A percentile compares a stretch with the other conserved stretches of the same genome.
Evolutionary conservation across 2,797 vertebrate genomes (phyloP).

Genomic region (Poecilia wingei): DNA sequence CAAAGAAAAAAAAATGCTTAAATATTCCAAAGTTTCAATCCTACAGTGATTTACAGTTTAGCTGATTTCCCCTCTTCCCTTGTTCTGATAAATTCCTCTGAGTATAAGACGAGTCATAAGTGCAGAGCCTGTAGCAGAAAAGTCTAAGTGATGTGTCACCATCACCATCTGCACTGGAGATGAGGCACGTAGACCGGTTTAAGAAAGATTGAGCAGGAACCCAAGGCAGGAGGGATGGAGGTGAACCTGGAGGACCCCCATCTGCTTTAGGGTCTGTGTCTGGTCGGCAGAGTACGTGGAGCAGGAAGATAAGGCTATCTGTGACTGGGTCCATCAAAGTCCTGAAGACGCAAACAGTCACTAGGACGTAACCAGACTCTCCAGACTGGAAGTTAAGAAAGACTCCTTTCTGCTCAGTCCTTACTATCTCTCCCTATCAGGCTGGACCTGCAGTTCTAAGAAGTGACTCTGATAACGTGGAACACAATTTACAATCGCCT

Average conservation of each 20-base stretch:
- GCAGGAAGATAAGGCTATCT: slow-evolving; percentile 69
- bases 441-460: slow-evolving; percentile 49
- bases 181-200: slow-evolving; percentile 29
- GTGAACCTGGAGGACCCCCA: slow-evolving; percentile 16
- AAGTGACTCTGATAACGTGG: slow-evolving; percentile 58
- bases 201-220: slow-evolving; percentile 31
- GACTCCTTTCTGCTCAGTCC: slow-evolving; percentile 56
- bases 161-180: slow-evolving; percentile 17
- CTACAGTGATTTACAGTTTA: slow-evolving; percentile 7
- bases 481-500: slow-evolving; percentile 41
- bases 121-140: slow-evolving; percentile 19
- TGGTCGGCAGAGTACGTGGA: slow-evolving; percentile 58
- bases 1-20: neutral
- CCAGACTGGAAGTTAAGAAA: slow-evolving; percentile 43
- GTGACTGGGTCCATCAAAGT: slow-evolving; percentile 51
- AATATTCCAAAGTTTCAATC: neutral
- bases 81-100: slow-evolving; percentile 11
- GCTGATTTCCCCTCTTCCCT: slow-evolving; percentile 24
- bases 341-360: slow-evolving; percentile 50
- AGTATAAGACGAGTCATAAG: neutral
- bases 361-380: slow-evolving; percentile 67
- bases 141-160: slow-evolving; percentile 13
- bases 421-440: slow-evolving; percentile 58
- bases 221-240: slow-evolving; percentile 15
- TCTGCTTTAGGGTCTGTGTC: slow-evolving; percentile 36